Base-by-base conservation (phyloP, 2,888 invertebrate genomes). In the Tuberolachnus salignus region DNA sequence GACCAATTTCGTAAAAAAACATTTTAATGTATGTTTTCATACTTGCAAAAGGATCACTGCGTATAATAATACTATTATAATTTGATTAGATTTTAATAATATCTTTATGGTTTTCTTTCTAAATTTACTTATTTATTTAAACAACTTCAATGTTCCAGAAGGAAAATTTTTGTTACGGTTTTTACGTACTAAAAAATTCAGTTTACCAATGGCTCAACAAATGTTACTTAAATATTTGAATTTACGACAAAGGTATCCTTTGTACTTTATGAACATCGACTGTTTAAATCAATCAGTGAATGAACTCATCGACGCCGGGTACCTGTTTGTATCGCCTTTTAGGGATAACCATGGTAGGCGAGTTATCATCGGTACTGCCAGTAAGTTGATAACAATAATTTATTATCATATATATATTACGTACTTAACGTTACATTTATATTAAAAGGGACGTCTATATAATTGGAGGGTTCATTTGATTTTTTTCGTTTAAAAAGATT, bases 151-250 rank as follows among this genome's bases (percentile, higher is more conserved):
- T 34, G 34, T 34, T 34, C 49, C 86, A 92, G 92, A 93, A 86
- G 86, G 89, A 0, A 88, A 86, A 83, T 93, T 91, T 85, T 86
- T 94, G 63, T 87, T 94, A 72, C 89, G 92, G 81, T 94, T 92
- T 85, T 87, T 94, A 71, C 89, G 94, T n/a, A 89, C 90, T 81
- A 92, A 93, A 86, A 94, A 93, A 84, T 94, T 91, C 86, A 92
- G 91, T 84, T 90, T 94, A 0, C 91, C 91, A 1, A 91, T 92
- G 88, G 91, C 93, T 0, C 91, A 92, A 84, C 91, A 92, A 83
- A 91, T 92, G 26, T 88, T 93, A 73, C 91, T 94, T 85, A 88
- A 93, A 42, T 94, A 94, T 85, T 87, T 94, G 61, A 87, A 92
- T 19, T 88, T 94, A 78, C 88, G 94, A 42, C 92, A 92, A 85